Evolutionary conservation across 2,888 invertebrate species (phyloP), one percentile per base, ranked within the genome.

Genomic region (Drosophila maculinotata): DNA sequence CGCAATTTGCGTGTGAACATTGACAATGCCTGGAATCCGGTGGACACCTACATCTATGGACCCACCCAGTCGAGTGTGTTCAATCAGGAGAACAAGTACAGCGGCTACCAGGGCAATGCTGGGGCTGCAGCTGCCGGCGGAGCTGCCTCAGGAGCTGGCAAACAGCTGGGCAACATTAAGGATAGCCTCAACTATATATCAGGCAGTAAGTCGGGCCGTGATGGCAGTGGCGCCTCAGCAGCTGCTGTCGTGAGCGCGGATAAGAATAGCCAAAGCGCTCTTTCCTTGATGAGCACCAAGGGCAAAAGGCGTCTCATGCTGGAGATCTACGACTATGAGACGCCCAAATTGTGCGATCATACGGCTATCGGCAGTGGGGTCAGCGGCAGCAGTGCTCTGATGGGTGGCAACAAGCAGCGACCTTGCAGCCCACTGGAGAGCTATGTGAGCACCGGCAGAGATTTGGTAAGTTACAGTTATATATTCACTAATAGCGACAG

Each of bases 341-440:
- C 95, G 41, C 97, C 97, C 3, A 94, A 94, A 79, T 92, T 97
- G 48, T 97, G 97, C 91, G 97, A 97, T 71, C 97, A 97, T 86
- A 94, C 97, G 69, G 92, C 94, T 36, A 96, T 91, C 62, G 90
- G 90, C 51, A 90, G 84, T 60, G 87, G 84, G 9, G 76, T 84
- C 8, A 81, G 79, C 31, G 89, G 89, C 30, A 89, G 88, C 48
- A 85, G 86, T 26, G 84, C 89, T 10, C 58, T 90, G 20, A 80
- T 83, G 84, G 91, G 89, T 30, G 90, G 90, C 69, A 90, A 90
- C 71, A 90, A 90, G 65, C 82, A 96, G 9, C 93, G 97, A 36
- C 96, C 97, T 0, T 97, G 97, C 88, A 94, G 94, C 39, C 93
- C 94, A 9, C 94, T 95, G 33, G 97, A 97, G 92, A 96, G 96